Base-by-base conservation (phyloP, 2,797 vertebrate genomes). In the Carcharodon carcharias region DNA sequence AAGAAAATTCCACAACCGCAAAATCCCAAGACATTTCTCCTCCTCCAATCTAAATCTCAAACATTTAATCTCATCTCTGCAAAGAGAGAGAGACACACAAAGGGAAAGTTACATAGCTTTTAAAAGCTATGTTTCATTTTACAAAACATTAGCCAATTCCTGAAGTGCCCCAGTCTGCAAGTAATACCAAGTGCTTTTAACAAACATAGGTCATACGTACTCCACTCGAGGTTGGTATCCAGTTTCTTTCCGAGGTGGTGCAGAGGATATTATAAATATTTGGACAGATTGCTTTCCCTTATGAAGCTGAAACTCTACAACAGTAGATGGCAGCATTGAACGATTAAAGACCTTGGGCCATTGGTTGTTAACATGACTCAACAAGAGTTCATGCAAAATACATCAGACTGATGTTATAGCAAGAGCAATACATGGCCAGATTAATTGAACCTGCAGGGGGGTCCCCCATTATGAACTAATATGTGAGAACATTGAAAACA, bases 281-380 rank as follows among this genome's bases (percentile, higher is more conserved):
- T n/a, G 12, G 54, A 9, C 0, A 56, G 58, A 61, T 40, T 5
- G 1, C 58, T 61, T 40, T 18, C 35, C 58, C 6, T n/a, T 56
- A 54, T 58, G 31, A 16, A 6, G 12, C 16, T n/a, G 5, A 16
- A 16, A n/a, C 23, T 40, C 16, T n/a, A 31, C 35, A 65, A 40
- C 91, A 65, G n/a, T 67, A 93, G 91, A 93, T 93, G 91, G 91
- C 91, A 63, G 63, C 91, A 93, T 93, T 67, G 91, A 67, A 93
- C 61, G 2, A 50, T 45, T 8, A 65, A 18, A 45, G 54, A 35
- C 35, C 4, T 58, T 31, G 28, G 58, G 91, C 21, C 23, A 8
- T 65, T 40, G 61, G 2, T 40, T 21, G 16, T 16, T 14, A 61
- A 92, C 2, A 12, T 18, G 18, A 31, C 7, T 23, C 4, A 16